These are phyloP conservation scores for Mongoloraphidia duomilia DNA, from an alignment of 2,888 invertebrate species.

Conservation along the genomic window DNA sequence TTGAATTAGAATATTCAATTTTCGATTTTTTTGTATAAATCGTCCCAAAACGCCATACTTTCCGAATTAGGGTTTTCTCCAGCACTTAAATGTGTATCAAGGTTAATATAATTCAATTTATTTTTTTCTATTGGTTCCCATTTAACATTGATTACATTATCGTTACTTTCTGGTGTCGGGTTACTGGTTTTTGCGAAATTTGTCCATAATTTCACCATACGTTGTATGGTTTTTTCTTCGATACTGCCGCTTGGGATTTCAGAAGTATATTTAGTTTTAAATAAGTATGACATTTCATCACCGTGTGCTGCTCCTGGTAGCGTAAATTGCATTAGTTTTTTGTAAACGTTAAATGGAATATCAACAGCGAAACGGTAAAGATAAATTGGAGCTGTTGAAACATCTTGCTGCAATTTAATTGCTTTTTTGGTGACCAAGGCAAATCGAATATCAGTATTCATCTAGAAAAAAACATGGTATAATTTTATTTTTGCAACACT, in stretches of 20 bases:
- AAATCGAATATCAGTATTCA: slow-evolving; percentile 17
- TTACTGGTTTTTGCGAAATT: slow-evolving; percentile 20
- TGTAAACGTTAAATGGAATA: slow-evolving; percentile 13
- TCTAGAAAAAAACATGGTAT: slow-evolving; percentile 10
- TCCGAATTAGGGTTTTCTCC: slow-evolving; percentile 19
- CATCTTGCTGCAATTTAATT: slow-evolving; percentile 11
- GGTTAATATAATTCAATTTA: slow-evolving; percentile 20
- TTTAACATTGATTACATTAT: slow-evolving; percentile 16
- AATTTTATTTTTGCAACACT: not conserved
- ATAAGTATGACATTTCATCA: slow-evolving; percentile 22
- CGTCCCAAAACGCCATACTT: slow-evolving; percentile 23
- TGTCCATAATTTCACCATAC: slow-evolving; percentile 19
- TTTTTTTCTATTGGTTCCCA: slow-evolving; percentile 20
- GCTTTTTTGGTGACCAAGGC: slow-evolving; percentile 13
- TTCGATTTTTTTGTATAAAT: slow-evolving; percentile 4
- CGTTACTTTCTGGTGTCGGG: slow-evolving; percentile 17
- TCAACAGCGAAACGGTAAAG: slow-evolving; percentile 18
- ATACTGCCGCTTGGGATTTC: slow-evolving; percentile 10
- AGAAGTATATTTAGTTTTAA: slow-evolving; percentile 14
- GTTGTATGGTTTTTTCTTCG: slow-evolving; percentile 14
- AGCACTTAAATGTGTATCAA: slow-evolving; percentile 19
- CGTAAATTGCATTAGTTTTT: slow-evolving; percentile 10
- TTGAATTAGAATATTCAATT: too few species aligned
- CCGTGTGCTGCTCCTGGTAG: slow-evolving; percentile 18
- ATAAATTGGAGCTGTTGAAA: slow-evolving; percentile 14